Base-by-base conservation (phyloP, 1,140 invertebrate species). In the Drosophila ananassae region DNA sequence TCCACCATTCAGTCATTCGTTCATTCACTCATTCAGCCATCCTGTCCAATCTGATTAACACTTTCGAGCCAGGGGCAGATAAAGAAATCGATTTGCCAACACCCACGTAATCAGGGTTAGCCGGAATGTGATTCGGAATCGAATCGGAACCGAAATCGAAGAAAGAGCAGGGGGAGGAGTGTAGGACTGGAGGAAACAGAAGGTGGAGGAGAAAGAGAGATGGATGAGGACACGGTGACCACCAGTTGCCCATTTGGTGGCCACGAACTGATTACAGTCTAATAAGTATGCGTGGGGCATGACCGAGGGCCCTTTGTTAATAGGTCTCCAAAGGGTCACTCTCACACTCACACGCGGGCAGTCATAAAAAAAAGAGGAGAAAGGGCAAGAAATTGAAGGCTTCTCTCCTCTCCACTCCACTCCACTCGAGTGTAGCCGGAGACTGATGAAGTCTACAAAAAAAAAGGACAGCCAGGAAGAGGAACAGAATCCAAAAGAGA, bases 271-370 rank as follows among this genome's bases (percentile, higher is more conserved):
- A 87, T 87, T 87, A 89, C 74, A 82, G 82, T 76, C 82, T 87
- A 87, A 87, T 87, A 87, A 87, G 82, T 87, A 87, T 87, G 78
- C 82, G 78, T 82, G 64, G 81, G 78, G 83, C 82, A 74, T 85
- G 81, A 81, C 74, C 77, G 41, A 64, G 48, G 44, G 59, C 50
- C 71, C 66, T 76, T 78, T 82, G 82, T 87, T 82, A 82, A 87
- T 87, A 85, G 82, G 82, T 82, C 83, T 75, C 74, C 64, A 64
- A 87, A 85, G 82, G 62, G 55, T 55, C 59, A 62, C 59, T 62
- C 68, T 30, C 62, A 60, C 48, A 58, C 57, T 57, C 56, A 46
- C 63, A 39, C 56, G 10, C 41, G 50, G 52, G 51, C 30, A 37
- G 62, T 47, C 52, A 66, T 74, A 77, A 85, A 85, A 71, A 4